Conservation (phyloP, 2,797 vertebrate genomes). For the Sebastes melanostomus region DNA sequence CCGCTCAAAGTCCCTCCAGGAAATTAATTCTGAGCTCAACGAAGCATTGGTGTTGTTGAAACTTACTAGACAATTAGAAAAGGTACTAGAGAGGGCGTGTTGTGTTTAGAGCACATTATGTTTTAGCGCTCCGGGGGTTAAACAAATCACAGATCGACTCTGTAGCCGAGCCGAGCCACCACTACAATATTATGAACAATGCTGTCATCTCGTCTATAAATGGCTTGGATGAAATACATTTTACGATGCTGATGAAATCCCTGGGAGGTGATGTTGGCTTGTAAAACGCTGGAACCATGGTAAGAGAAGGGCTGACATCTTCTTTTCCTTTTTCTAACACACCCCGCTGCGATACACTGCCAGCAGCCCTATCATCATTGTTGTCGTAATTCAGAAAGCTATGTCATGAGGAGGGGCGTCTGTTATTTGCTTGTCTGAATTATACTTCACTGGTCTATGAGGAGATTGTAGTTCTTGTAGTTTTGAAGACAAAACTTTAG, state of each 20-base stretch:
- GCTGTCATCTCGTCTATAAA: constrained; percentile 44
- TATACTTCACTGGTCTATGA: neutral
- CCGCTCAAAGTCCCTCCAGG: constrained; percentile 61
- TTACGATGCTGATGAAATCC: constrained; percentile 45
- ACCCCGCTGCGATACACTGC: neutral
- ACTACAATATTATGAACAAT: constrained; percentile 12
- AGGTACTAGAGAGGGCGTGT: constrained; percentile 21
- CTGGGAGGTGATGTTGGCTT: constrained; percentile 32
- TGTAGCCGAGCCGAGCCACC: neutral
- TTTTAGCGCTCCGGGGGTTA: constrained; percentile 34
- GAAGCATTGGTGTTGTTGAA: constrained; percentile 59
- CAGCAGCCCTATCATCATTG: constrained; percentile 18
- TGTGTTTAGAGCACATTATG: constrained; percentile 25
- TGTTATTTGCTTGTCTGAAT: constrained; percentile 21
- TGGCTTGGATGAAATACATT: constrained; percentile 16
- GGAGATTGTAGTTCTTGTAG: neutral
- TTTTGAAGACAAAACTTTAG: neutral
- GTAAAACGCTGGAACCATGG: constrained; percentile 31
- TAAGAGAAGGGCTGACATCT: constrained; percentile 32
- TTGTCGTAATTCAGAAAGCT: constrained; percentile 29
- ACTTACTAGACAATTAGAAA: constrained; percentile 54
- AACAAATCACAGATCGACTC: constrained; percentile 45
- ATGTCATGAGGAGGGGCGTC: constrained; percentile 5
- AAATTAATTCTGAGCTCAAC: constrained; percentile 67
- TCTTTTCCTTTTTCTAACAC: constrained; percentile 14